These are phyloP conservation scores for Hiodon alosoides DNA, from an alignment of 2,113 vertebrate species.

Conservation along the genomic window DNA sequence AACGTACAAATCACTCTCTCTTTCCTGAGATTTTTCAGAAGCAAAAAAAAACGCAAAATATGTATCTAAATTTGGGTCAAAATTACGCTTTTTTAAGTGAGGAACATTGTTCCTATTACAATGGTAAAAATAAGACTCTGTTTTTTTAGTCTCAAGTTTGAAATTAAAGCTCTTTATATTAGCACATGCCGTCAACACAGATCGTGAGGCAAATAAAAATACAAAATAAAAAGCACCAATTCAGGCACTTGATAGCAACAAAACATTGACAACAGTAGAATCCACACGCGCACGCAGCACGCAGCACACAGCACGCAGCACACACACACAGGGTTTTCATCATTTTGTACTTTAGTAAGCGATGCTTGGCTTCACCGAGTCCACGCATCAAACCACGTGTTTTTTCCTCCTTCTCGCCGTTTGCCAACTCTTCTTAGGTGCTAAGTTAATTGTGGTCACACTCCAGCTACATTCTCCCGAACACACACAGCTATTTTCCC, in stretches of 20 bases:
- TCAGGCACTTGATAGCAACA: slow-evolving; percentile 99
- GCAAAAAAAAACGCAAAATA: slow-evolving; percentile 82
- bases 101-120: slow-evolving; percentile 85
- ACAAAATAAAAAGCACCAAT: slow-evolving; percentile 87
- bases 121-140: slow-evolving; percentile 75
- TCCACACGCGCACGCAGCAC: slow-evolving; percentile 50
- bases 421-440: slow-evolving; percentile 65
- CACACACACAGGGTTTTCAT: slow-evolving; percentile 77
- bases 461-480: slow-evolving; percentile 43
- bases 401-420: slow-evolving; percentile 70
- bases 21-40: slow-evolving; percentile 92
- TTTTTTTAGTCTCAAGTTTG: slow-evolving; percentile 83
- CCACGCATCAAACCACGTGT: slow-evolving; percentile 68
- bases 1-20: slow-evolving; percentile 94
- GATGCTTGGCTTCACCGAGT: slow-evolving; percentile 70
- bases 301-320: slow-evolving; percentile 42
- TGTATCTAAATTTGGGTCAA: slow-evolving; percentile 84
- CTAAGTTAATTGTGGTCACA: slow-evolving; percentile 64
- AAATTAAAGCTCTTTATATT: slow-evolving; percentile 99
- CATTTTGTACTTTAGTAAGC: slow-evolving; percentile 73
- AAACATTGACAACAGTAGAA: slow-evolving; percentile 98
- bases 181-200: slow-evolving; percentile 95
- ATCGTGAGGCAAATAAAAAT: slow-evolving; percentile 88
- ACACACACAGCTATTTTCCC: slow-evolving; percentile 59
- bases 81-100: slow-evolving; percentile 77